Percentiles rank a stretch among this genome's conserved stretches.
Conservation (phyloP, 1,140 invertebrate species). For the Drosophila varians region DNA sequence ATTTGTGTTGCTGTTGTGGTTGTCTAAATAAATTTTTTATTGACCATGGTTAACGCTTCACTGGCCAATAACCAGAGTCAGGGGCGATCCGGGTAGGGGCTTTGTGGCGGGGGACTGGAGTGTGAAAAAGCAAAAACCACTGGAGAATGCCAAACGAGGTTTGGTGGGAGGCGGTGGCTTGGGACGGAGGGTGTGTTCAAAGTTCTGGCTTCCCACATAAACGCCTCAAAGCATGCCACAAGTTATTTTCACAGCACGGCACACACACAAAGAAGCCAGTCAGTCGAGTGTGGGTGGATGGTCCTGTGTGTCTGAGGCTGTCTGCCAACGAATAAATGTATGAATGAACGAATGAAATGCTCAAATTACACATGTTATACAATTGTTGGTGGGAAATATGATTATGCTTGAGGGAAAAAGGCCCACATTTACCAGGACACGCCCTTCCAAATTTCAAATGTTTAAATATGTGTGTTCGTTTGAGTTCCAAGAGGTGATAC, state of each 20-base stretch:
- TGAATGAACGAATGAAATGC: slow-evolving; percentile 69
- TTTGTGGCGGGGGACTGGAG: neutral
- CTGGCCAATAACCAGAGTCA: slow-evolving; percentile 64
- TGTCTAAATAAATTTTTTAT: slow-evolving; percentile 81
- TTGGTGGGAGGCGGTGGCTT: neutral
- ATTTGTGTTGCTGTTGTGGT: slow-evolving; percentile 62
- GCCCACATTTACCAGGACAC: slow-evolving; percentile 17
- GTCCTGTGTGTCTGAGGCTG: neutral
- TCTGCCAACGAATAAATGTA: slow-evolving; percentile 48
- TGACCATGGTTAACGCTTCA: slow-evolving; percentile 80
- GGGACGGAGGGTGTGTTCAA: slow-evolving; percentile 14
- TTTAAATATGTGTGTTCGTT: slow-evolving; percentile 24
- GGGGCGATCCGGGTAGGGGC: neutral
- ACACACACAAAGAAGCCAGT: slow-evolving; percentile 30
- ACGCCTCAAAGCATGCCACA: slow-evolving; percentile 77
- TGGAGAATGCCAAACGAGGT: slow-evolving; percentile 30
- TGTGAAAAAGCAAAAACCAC: slow-evolving; percentile 64
- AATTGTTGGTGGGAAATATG: slow-evolving; percentile 71
- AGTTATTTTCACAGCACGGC: slow-evolving; percentile 65
- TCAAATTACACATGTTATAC: slow-evolving; percentile 78
- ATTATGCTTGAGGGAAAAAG: slow-evolving; percentile 58
- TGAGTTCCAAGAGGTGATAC: slow-evolving; percentile 17
- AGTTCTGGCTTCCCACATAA: slow-evolving; percentile 42
- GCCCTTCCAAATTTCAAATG: slow-evolving; percentile 23
- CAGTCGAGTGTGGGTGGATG: slow-evolving; percentile 19